phyloP scores from a whole-genome alignment of 2,797 vertebrate species.

The Calcarius lapponicus region DNA sequence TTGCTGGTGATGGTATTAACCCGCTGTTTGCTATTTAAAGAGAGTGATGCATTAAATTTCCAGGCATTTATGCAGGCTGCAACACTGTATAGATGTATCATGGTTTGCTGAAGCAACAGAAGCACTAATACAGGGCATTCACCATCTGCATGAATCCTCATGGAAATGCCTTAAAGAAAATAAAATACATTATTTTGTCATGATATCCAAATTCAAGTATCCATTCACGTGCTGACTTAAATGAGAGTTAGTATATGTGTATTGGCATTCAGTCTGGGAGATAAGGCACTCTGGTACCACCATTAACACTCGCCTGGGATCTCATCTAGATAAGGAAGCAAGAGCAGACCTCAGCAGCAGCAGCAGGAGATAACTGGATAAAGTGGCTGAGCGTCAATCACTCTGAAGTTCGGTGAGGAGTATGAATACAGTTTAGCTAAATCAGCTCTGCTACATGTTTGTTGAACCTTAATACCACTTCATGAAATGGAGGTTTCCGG shows the following conservation, averaged over 20 bases:
- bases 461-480: not conserved
- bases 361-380: not conserved
- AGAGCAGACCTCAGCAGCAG: not conserved
- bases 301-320: not conserved
- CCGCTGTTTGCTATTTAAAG: not conserved
- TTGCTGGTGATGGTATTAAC: not conserved
- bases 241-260: not conserved
- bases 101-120: not conserved
- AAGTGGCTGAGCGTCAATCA: not conserved
- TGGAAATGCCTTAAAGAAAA: not conserved
- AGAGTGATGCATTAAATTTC: fast-evolving
- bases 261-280: not conserved
- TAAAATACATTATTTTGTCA: not conserved
- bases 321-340: not conserved
- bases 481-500: not conserved
- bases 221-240: not conserved
- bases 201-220: not conserved
- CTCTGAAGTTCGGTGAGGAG: not conserved
- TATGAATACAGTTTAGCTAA: not conserved
- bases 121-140: not conserved
- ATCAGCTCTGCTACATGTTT: not conserved
- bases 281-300: not conserved
- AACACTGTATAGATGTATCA: not conserved
- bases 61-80: not conserved
- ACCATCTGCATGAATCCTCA: not conserved